phyloP scores from a whole-genome alignment of 2,797 vertebrate species.

The Paedocypris micromegethes region DNA sequence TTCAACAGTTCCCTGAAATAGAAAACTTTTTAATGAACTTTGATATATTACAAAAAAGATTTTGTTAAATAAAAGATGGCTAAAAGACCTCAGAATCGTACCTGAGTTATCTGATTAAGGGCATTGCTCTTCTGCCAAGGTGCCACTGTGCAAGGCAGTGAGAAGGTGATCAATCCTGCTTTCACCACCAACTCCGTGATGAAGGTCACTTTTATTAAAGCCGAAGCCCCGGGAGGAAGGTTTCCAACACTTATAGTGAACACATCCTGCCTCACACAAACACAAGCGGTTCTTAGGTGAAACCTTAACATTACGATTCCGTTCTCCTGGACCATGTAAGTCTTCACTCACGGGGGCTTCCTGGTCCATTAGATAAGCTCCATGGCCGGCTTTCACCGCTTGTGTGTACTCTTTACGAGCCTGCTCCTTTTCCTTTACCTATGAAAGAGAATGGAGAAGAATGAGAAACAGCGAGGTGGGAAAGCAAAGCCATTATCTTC shows the following conservation, averaged over 20 bases:
- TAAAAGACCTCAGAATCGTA: slow-evolving; percentile 40
- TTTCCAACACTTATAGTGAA: slow-evolving; percentile 88
- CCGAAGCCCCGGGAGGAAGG: slow-evolving; percentile 72
- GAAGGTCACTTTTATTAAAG: slow-evolving; percentile 84
- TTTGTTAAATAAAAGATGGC: too few relatives aligned
- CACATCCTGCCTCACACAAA: slow-evolving; percentile 67
- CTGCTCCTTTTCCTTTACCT: slow-evolving; percentile 83
- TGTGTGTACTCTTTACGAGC: slow-evolving; percentile 75
- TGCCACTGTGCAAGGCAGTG: slow-evolving; percentile 74
- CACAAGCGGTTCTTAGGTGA: neutral
- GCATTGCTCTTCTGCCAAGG: slow-evolving; percentile 79
- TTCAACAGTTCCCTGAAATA: slow-evolving; percentile 67
- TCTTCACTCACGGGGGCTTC: slow-evolving; percentile 71
- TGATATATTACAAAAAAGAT: neutral
- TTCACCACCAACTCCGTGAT: slow-evolving; percentile 73
- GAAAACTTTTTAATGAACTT: slow-evolving; percentile 19
- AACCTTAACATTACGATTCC: too few relatives aligned
- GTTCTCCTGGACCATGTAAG: too few relatives aligned
- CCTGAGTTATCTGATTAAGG: slow-evolving; percentile 78
- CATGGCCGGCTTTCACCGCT: slow-evolving; percentile 75
- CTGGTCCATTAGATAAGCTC: slow-evolving; percentile 88
- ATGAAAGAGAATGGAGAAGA: slow-evolving; percentile 16
- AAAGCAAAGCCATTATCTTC: neutral
- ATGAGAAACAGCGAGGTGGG: neutral
- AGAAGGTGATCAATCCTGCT: slow-evolving; percentile 63